These are phyloP conservation scores for Otus scops DNA, from an alignment of 2,797 vertebrate genomes.

Conservation along the genomic window DNA sequence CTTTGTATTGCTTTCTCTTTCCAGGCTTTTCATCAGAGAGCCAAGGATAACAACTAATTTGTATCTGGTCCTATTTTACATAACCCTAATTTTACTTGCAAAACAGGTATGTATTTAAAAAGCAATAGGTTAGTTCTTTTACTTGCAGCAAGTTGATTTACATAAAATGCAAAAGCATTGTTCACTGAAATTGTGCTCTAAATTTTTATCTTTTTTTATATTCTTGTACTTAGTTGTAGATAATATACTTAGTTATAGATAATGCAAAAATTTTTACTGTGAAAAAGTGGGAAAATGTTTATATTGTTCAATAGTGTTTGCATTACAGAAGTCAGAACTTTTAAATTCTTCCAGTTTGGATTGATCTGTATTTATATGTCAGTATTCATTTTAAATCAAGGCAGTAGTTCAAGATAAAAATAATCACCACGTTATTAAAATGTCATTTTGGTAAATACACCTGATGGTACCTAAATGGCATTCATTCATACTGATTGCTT, in stretches of 20 bases:
- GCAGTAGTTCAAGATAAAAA: not conserved
- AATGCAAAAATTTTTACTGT: not conserved
- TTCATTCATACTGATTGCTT: not conserved
- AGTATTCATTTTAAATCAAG: not conserved
- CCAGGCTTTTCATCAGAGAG: slow-evolving; percentile 78
- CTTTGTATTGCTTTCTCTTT: slow-evolving; percentile 53
- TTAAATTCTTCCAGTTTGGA: not conserved
- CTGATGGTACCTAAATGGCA: not conserved
- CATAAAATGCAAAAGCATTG: not conserved
- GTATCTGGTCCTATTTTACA: slow-evolving; percentile 90
- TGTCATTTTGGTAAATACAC: not conserved
- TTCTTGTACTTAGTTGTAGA: not conserved
- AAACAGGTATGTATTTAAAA: slow-evolving; percentile 82
- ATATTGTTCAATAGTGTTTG: not conserved
- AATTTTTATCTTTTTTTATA: not conserved
- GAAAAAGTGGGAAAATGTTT: not conserved
- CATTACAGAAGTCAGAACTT: not conserved
- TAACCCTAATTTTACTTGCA: slow-evolving; percentile 89
- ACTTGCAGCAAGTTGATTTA: not conserved
- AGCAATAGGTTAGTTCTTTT: not conserved
- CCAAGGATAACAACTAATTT: slow-evolving; percentile 85
- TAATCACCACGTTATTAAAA: not conserved
- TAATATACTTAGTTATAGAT: not conserved
- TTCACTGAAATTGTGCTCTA: not conserved
- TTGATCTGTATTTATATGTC: not conserved